Base-by-base conservation (phyloP, 2,888 invertebrate species). In the Lasioglossum morio region DNA sequence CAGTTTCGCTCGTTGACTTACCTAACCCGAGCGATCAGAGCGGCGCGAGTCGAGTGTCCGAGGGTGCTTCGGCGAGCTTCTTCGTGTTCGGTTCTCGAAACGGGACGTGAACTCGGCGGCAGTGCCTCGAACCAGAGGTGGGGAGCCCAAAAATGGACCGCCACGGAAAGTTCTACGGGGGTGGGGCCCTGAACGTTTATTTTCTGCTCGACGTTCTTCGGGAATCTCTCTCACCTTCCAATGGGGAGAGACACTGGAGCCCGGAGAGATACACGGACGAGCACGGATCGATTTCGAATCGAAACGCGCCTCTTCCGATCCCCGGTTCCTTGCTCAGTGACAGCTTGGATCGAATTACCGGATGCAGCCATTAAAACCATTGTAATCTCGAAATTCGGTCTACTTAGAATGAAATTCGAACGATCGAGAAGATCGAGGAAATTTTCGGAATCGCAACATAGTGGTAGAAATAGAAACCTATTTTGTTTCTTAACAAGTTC, bases 121-220 rank as follows among this genome's bases (percentile, higher is more conserved):
- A 77, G 48, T n/a, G 60, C 60, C 60, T 27, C 63, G 85, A 81
- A 60, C 60, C 70, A 83, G 76, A 91, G 94, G 94, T 94, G 95
- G 95, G 95, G 95, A 94, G 93, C 93, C 95, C 95, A 95, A 95
- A 95, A 95, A 95, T 95, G 95, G 95, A 94, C 92, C 92, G 91
- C 90, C 90, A 91, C 90, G 88, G 88, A 87, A 91, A 82, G 88
- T 81, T 84, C 53, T 83, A 80, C 83, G 88, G 88, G 88, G 89
- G 89, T 84, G 87, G 89, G 91, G 89, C 72, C 89, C 85, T 69
- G 77, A 48, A 79, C 88, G 91, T 91, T 91, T 91, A 91, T 91
- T 91, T 91, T 91, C 91, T 91, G 91, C 91, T 88, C 87, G 85
- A 63, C 76, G 46, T 74, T 77, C 81, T 77, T 81, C 76, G 86